These are phyloP conservation scores for Sminthurinus aureus DNA, from an alignment of 2,888 invertebrate species.

Conservation along the genomic window DNA sequence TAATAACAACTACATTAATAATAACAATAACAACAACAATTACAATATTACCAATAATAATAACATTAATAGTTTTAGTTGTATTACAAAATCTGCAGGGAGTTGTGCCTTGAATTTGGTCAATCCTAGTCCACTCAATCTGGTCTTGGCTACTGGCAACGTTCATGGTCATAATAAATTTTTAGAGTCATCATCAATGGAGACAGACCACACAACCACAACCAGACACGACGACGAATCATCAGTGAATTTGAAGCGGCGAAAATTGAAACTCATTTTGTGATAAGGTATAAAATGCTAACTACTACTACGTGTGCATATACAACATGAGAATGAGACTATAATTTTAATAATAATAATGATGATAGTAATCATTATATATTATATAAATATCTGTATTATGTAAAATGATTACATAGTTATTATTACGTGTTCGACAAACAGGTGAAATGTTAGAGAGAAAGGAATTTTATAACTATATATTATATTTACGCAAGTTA, in stretches of 20 bases:
- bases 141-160: slow-evolving; percentile 39
- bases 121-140: slow-evolving; percentile 39
- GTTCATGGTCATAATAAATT: not conserved
- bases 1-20: not conserved
- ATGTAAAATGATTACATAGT: not conserved
- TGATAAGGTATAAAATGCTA: slow-evolving; percentile 15
- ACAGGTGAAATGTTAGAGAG: not conserved
- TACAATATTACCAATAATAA: not conserved
- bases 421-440: not conserved
- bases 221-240: slow-evolving; percentile 15
- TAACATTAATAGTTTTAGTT: not conserved
- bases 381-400: no score
- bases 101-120: slow-evolving; percentile 18
- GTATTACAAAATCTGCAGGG: slow-evolving; percentile 20
- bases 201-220: slow-evolving; percentile 34
- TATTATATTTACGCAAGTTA: not conserved
- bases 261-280: slow-evolving; percentile 37
- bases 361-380: no score
- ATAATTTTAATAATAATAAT: not conserved
- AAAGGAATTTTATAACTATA: not conserved
- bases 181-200: slow-evolving; percentile 13
- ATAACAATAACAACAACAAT: not conserved
- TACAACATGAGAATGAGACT: not conserved
- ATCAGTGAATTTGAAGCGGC: slow-evolving; percentile 30
- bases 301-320: not conserved